Evolutionary conservation across 2,113 vertebrate genomes (phyloP).

Genomic region (Leuciscus idus): DNA sequence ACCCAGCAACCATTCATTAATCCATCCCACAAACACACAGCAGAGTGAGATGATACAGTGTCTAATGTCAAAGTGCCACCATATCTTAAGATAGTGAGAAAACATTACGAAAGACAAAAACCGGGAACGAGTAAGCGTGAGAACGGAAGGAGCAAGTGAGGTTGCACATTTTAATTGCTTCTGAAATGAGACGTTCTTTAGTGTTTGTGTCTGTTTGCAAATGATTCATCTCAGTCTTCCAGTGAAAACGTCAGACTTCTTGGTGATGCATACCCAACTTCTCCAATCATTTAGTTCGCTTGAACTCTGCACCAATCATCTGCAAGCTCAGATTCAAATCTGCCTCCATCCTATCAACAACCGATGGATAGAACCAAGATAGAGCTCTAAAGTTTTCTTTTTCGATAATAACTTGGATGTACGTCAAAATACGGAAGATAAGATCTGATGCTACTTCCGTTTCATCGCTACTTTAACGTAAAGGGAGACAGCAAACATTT

Average conservation of each 20-base stretch:
- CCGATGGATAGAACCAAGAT: not conserved
- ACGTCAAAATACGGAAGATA: not conserved
- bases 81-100: slow-evolving; percentile 17
- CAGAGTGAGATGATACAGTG: slow-evolving; percentile 44
- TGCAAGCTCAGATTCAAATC: not conserved
- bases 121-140: not conserved
- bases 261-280: not conserved
- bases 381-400: not conserved
- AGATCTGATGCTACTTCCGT: not conserved
- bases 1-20: slow-evolving; percentile 80
- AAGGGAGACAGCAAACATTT: slow-evolving; percentile 59
- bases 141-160: slow-evolving; percentile 25
- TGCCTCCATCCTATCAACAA: not conserved
- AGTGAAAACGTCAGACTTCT: not conserved
- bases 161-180: slow-evolving; percentile 73
- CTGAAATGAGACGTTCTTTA: slow-evolving; percentile 48
- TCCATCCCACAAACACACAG: slow-evolving; percentile 37
- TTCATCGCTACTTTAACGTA: slow-evolving; percentile 4
- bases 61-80: slow-evolving; percentile 47
- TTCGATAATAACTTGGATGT: not conserved
- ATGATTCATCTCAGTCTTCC: not conserved
- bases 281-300: not conserved
- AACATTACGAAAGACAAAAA: slow-evolving; percentile 19
- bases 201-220: slow-evolving; percentile 45
- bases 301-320: not conserved